Conservation (phyloP, 2,888 invertebrate species). For the Netelia virgata region DNA sequence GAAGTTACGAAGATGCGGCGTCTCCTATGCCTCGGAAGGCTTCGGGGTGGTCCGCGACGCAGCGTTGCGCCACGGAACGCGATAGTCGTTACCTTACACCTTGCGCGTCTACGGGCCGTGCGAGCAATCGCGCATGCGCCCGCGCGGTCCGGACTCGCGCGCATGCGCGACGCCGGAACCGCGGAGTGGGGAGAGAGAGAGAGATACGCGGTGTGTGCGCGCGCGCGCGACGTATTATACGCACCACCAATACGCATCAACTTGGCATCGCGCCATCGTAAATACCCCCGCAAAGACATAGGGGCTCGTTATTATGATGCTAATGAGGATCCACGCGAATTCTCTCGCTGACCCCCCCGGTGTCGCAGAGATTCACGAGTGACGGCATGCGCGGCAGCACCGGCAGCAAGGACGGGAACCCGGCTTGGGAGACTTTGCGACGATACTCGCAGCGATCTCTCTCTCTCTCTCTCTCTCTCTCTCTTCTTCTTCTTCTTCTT, state of each 20-base stretch:
- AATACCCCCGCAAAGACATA: slow-evolving; percentile 79
- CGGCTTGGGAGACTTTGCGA: slow-evolving; percentile 38
- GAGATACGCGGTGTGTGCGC: slow-evolving; percentile 1
- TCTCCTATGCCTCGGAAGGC: slow-evolving; percentile 46
- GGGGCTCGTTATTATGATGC: slow-evolving; percentile 82
- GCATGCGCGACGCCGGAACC: slow-evolving; percentile 12
- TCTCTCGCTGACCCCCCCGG: slow-evolving; percentile 70
- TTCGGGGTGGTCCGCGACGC: slow-evolving; percentile 79
- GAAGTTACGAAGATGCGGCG: slow-evolving; percentile 53
- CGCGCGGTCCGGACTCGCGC: slow-evolving; percentile 55
- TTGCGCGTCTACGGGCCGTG: slow-evolving; percentile 63
- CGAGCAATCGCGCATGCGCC: slow-evolving; percentile 56
- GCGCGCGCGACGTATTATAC: slow-evolving; percentile 75
- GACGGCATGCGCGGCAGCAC: slow-evolving; percentile 25
- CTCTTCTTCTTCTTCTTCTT: background rate
- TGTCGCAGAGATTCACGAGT: slow-evolving; percentile 74
- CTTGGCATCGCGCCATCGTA: slow-evolving; percentile 79
- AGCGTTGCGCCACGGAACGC: slow-evolving; percentile 70
- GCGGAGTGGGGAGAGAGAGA: slow-evolving; percentile 15
- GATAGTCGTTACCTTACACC: slow-evolving; percentile 81
- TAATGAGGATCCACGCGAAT: slow-evolving; percentile 79
- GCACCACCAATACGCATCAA: slow-evolving; percentile 81
- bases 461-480: slow-evolving; percentile 9
- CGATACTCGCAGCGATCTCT: slow-evolving; percentile 28
- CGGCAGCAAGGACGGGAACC: slow-evolving; percentile 21